Base-by-base conservation (phyloP, 2,888 invertebrate species). In the Aphidoletes aphidimyza region DNA sequence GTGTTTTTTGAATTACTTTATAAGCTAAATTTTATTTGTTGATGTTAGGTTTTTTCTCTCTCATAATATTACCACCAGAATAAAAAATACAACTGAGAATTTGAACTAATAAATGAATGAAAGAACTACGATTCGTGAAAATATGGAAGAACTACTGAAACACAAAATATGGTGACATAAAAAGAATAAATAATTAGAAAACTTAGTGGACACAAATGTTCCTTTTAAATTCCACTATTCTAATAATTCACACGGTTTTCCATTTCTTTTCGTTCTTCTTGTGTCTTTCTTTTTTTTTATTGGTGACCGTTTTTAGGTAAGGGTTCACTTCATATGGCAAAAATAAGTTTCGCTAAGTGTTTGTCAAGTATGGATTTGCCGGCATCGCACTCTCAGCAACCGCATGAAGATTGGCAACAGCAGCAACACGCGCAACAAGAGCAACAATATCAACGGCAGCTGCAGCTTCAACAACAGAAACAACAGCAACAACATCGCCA, bases 321-420 rank as follows among this genome's bases (percentile, higher is more conserved):
- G 54, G 26, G 54, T 54, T 54, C 54, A 54, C 22, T 54, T 54
- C 54, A 54, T 54, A 26, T 54, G 54, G 26, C 54, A 26, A 54
- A 54, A 54, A 54, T 54, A 54, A 54, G 54, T 54, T 54, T 54
- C 22, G 54, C 54, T 54, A 54, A 17, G 54, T 54, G 26, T 54
- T 54, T 54, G 54, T 54, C 54, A 19, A 26, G 54, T 11, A 54
- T 22, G 26, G 22, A 22, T 26, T 54, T 26, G 54, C 26, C 54
- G 54, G 54, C 54, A 54, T 54, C 26, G 54, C 26, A 22, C 11
- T 22, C 54, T 54, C 54, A 54, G 26, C 54, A 54, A 54, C 26
- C 22, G 26, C 26, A 22, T 26, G 11, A 54, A 26, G 22, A 54
- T 78, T 19, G 59, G 6, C 59, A 59, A 59, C 26, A 59, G 2